Conservation (phyloP, 2,888 invertebrate species). For the Meganola albula region DNA sequence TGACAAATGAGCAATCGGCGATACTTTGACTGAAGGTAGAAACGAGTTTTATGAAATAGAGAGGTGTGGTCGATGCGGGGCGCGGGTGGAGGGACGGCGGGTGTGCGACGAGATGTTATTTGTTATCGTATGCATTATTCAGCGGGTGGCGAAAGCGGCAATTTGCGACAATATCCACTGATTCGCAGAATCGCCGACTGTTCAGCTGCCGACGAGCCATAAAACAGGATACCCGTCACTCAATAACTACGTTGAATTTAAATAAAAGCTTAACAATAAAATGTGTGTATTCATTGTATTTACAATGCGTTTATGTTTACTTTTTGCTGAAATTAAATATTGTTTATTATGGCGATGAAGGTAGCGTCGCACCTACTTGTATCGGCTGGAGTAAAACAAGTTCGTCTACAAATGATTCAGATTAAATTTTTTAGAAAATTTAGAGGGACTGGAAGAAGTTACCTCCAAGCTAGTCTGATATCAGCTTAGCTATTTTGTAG, state of each 20-base stretch:
- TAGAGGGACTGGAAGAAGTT: too few relatives aligned
- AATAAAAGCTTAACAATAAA: conserved; percentile 49
- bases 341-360: conserved; percentile 21
- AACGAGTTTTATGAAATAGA: conserved; percentile 40
- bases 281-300: too few relatives aligned
- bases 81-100: conserved; percentile 31
- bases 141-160: conserved; percentile 75
- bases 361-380: too few relatives aligned
- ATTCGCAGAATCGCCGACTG: conserved; percentile 70
- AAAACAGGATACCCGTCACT: conserved; percentile 70
- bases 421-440: too few relatives aligned
- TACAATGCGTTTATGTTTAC: conserved; percentile 8
- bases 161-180: conserved; percentile 77
- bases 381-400: too few relatives aligned
- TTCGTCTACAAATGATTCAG: too few relatives aligned
- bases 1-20: too few relatives aligned
- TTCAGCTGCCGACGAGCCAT: conserved; percentile 66
- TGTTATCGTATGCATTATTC: conserved; percentile 76
- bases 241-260: conserved; percentile 65
- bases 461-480: too few relatives aligned
- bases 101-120: conserved; percentile 66
- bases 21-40: conserved; percentile 30
- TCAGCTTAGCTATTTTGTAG: too few relatives aligned
- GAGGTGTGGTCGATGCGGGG: conserved; percentile 29
- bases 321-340: conserved; percentile 26